Percentiles rank a stretch among this genome's conserved stretches.
Conservation (phyloP, 1,140 invertebrate genomes). For the Drosophila athabasca region DNA sequence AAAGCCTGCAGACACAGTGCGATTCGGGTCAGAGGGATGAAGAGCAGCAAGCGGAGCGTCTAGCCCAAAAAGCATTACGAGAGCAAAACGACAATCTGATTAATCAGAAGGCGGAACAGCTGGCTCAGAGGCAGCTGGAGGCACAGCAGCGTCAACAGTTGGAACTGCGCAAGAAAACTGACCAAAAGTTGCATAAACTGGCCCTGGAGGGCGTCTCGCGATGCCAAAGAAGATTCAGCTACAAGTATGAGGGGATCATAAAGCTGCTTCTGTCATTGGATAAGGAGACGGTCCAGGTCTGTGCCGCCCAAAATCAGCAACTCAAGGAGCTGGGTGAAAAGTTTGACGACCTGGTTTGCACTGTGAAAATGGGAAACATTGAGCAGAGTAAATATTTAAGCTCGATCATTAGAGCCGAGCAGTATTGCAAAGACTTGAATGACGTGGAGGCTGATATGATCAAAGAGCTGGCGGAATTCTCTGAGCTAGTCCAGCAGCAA, state of each 20-base stretch:
- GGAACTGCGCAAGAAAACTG: conserved; percentile 37
- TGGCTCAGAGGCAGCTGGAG: conserved; percentile 54
- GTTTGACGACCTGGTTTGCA: conserved; percentile 64
- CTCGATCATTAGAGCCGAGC: conserved; percentile 63
- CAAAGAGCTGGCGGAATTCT: conserved; percentile 51
- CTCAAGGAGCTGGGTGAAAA: conserved; percentile 59
- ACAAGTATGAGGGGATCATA: conserved; percentile 61
- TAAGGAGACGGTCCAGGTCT: conserved; percentile 60
- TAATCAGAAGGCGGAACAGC: conserved; percentile 51
- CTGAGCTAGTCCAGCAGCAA: conserved; percentile 44
- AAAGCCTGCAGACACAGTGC: conserved; percentile 5
- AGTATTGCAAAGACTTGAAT: conserved; percentile 47
- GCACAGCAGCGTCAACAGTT: conserved; percentile 47
- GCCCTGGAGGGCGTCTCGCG: conserved; percentile 63
- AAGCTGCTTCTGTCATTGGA: conserved; percentile 64
- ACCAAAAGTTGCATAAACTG: conserved; percentile 63
- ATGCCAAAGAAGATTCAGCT: conserved; percentile 61
- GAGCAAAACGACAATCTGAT: conserved; percentile 40
- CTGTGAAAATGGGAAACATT: conserved; percentile 44
- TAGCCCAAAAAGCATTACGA: conserved; percentile 7
- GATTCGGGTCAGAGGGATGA: conserved; percentile 5
- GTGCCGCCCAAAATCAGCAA: conserved; percentile 58
- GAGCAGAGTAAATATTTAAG: conserved; percentile 51
- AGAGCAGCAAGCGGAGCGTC: background rate
- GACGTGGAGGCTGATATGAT: conserved; percentile 45